phyloP scores from a whole-genome alignment of 2,113 vertebrate species.

The Chrysemys picta region DNA sequence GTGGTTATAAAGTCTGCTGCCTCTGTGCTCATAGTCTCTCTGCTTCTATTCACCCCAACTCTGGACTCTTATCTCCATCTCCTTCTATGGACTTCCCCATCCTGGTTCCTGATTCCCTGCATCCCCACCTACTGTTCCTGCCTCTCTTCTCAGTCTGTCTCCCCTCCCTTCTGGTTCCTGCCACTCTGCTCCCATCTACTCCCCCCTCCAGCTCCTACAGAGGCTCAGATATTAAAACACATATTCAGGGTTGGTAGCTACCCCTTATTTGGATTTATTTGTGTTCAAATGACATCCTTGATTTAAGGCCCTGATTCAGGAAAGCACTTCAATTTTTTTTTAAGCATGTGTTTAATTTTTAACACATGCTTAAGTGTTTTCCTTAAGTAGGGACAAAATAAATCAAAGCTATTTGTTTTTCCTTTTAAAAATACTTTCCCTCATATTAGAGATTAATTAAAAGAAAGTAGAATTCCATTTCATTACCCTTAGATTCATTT shows the following conservation, averaged over 20 bases:
- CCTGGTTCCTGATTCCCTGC: not conserved
- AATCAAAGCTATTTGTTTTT: not conserved
- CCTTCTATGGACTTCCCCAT: not conserved
- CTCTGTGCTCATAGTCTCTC: not conserved
- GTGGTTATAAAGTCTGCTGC: not conserved
- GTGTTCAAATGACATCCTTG: fast-evolving
- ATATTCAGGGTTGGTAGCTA: fast-evolving
- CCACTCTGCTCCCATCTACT: not conserved
- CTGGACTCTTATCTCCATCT: not conserved
- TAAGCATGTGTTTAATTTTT: too few relatives aligned
- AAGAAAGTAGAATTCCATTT: not conserved
- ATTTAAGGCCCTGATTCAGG: not conserved
- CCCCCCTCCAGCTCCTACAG: not conserved
- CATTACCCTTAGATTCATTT: not conserved
- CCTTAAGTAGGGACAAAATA: not conserved
- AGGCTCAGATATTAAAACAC: not conserved
- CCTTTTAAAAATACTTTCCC: not conserved
- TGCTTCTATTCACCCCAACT: not conserved
- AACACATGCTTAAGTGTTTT: fast-evolving
- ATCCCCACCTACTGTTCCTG: not conserved
- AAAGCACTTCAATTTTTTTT: not conserved
- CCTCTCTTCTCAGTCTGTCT: not conserved
- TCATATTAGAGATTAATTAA: not conserved
- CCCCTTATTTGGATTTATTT: fast-evolving
- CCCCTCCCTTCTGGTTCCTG: not conserved